Base-by-base conservation (phyloP, 2,888 invertebrate species). In the Scelioninae gen. 1 region DNA sequence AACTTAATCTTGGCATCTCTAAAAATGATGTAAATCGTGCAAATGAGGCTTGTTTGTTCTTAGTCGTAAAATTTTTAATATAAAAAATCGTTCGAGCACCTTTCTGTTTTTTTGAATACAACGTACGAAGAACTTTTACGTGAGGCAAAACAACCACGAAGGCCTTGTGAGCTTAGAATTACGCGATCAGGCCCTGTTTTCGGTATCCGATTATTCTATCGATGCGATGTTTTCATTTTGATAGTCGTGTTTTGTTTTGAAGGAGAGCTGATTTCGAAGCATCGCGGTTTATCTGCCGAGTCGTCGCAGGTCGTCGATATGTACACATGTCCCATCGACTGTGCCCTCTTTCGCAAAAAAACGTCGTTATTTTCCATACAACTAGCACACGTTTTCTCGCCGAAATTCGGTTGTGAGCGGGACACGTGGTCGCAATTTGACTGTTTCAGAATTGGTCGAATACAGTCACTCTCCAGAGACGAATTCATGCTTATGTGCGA, bases 381-480 rank as follows among this genome's bases (percentile, higher is more conserved):
- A 90, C 93, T 93, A 10, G 83, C 71, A 43, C 83, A 71, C 7
- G 85, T 71, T 89, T 94, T 93, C 87, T 94, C 94, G 90, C 94
- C 93, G 92, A 95, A 94, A 86, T 95, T 94, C 89, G 95, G 93
- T 89, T 95, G 94, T 90, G 94, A 94, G 91, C 95, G 93, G 88
- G 94, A 94, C 84, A 94, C 94, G 92, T 94, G 94, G 85, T 95
- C 94, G 80, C 94, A 83, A 15, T 86, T 86, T 85, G 94, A 93
- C 89, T 95, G 95, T 91, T 95, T 95, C 88, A 95, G 93, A 92
- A 95, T 95, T 86, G 95, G 95, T 92, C 93, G 94, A 69, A 95
- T 93, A 72, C 94, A 93, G 69, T 91, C 91, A 60, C 88, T 88
- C 29, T 92, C 90, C 83, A 94, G 92, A 86, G 94, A 94, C 84